Percentiles rank a stretch among this genome's conserved stretches.
Conservation (phyloP, 1,140 invertebrate genomes). For the Lucilia cuprina region DNA sequence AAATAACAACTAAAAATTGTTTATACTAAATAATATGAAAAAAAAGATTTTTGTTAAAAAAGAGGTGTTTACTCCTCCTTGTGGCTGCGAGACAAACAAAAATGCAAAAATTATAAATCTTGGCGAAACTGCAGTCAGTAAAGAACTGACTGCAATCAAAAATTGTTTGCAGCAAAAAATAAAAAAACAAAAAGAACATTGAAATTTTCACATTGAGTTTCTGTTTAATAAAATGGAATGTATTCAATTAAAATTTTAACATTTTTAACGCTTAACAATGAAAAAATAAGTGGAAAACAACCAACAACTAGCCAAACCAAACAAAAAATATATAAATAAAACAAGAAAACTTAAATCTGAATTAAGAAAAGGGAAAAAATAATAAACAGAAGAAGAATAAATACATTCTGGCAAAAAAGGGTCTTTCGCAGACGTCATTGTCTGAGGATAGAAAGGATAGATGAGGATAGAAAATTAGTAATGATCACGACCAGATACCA, state of each 20-base stretch:
- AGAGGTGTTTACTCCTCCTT: constrained; percentile 5
- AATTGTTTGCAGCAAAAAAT: not conserved
- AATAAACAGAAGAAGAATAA: not conserved
- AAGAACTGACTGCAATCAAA: not conserved
- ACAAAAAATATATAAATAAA: not conserved
- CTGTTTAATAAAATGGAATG: constrained; percentile 17
- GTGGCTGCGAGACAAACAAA: constrained; percentile 8
- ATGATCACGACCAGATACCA: too few relatives aligned
- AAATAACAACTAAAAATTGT: not conserved
- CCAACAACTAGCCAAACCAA: not conserved
- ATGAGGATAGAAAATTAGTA: not conserved
- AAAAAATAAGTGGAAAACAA: not conserved
- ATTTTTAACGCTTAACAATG: constrained; percentile 34
- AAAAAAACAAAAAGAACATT: not conserved
- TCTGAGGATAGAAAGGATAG: not conserved
- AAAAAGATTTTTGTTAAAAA: not conserved
- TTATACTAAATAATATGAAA: not conserved
- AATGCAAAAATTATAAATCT: constrained; percentile 18
- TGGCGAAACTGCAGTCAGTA: not conserved
- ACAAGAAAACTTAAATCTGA: not conserved
- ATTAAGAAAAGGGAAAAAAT: not conserved
- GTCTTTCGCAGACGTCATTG: not conserved
- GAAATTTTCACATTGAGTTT: not conserved
- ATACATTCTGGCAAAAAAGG: not conserved
- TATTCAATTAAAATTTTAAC: constrained; percentile 33